A percentile compares a stretch with the other conserved stretches of the same genome.
These are phyloP conservation scores for Leptatherina wallacei DNA, from an alignment of 2,797 vertebrate species.

Conservation along the genomic window DNA sequence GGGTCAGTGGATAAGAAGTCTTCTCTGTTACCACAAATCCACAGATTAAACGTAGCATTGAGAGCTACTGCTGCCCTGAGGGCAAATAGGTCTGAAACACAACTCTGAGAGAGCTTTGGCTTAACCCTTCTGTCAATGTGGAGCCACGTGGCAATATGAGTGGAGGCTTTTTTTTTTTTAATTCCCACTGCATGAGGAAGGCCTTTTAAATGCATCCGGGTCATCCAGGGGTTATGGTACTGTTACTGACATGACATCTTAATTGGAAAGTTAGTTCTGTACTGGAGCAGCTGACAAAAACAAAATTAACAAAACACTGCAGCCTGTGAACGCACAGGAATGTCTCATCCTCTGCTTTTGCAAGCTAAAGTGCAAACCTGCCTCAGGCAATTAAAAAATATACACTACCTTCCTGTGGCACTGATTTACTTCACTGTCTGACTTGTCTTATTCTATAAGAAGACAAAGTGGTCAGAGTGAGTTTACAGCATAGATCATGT, in stretches of 20 bases:
- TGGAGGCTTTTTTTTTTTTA: conserved; percentile 66
- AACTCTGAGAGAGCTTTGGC: conserved; percentile 71
- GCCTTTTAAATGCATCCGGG: conserved; percentile 74
- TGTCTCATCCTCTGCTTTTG: conserved; percentile 52
- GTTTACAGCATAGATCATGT: conserved; percentile 15
- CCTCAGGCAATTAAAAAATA: conserved; percentile 43
- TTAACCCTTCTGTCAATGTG: conserved; percentile 73
- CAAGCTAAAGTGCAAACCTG: conserved; percentile 24
- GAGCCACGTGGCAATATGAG: conserved; percentile 51
- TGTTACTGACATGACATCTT: conserved; percentile 80
- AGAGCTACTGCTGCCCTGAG: conserved; percentile 66
- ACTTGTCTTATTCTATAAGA: conserved; percentile 16
- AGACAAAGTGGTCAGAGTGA: conserved; percentile 24
- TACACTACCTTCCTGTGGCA: conserved; percentile 39
- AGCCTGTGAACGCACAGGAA: conserved; percentile 21
- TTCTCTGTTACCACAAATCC: conserved; percentile 88
- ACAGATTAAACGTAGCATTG: conserved; percentile 82
- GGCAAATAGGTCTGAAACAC: conserved; percentile 76
- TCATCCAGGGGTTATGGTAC: conserved; percentile 62
- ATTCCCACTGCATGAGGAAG: conserved; percentile 54
- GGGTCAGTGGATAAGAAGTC: conserved; percentile 85
- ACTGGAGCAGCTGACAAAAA: conserved; percentile 61
- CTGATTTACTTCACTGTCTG: conserved; percentile 40
- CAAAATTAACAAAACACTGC: conserved; percentile 32
- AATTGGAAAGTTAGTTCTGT: conserved; percentile 82